Evolutionary conservation across 2,113 vertebrate species (phyloP).

Genomic region (Mastomys natalensis): DNA sequence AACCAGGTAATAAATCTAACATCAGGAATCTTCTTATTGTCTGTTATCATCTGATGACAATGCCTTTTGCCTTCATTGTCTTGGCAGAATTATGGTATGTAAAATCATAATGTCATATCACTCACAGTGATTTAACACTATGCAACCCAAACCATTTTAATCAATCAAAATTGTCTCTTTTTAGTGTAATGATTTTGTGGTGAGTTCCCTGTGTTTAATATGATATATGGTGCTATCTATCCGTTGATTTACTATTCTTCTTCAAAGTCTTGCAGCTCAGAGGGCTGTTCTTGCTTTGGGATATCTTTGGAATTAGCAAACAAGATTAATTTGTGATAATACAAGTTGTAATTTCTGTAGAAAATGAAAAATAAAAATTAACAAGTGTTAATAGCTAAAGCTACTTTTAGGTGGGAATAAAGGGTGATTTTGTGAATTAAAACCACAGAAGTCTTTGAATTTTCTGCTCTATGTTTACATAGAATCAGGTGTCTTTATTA

Average conservation of each 20-base stretch:
- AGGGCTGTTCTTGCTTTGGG: slow-evolving; percentile 87
- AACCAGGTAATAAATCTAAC: slow-evolving; percentile 96
- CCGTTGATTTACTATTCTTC: slow-evolving; percentile 93
- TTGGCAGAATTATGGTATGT: slow-evolving; percentile 98
- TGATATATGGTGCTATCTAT: slow-evolving; percentile 94
- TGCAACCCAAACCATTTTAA: slow-evolving; percentile 95
- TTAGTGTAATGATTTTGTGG: slow-evolving; percentile 95
- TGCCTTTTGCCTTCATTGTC: slow-evolving; percentile 96
- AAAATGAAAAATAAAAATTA: slow-evolving; percentile 41
- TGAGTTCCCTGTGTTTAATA: slow-evolving; percentile 92
- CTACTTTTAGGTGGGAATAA: slow-evolving; percentile 14
- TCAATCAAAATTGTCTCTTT: slow-evolving; percentile 97
- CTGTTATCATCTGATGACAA: slow-evolving; percentile 96
- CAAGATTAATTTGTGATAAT: slow-evolving; percentile 82
- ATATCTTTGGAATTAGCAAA: slow-evolving; percentile 91
- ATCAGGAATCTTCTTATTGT: slow-evolving; percentile 94
- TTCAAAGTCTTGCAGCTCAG: slow-evolving; percentile 86
- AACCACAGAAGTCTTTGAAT: slow-evolving; percentile 1
- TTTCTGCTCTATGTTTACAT: accelerated
- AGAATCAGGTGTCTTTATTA: background rate
- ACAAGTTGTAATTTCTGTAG: slow-evolving; percentile 74
- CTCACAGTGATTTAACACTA: slow-evolving; percentile 97
- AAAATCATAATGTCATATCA: slow-evolving; percentile 98
- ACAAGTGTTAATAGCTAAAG: background rate
- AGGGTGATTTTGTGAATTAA: slow-evolving; percentile 56